Base-by-base conservation (phyloP, 2,797 vertebrate genomes). In the Leptodactylus fallax region DNA sequence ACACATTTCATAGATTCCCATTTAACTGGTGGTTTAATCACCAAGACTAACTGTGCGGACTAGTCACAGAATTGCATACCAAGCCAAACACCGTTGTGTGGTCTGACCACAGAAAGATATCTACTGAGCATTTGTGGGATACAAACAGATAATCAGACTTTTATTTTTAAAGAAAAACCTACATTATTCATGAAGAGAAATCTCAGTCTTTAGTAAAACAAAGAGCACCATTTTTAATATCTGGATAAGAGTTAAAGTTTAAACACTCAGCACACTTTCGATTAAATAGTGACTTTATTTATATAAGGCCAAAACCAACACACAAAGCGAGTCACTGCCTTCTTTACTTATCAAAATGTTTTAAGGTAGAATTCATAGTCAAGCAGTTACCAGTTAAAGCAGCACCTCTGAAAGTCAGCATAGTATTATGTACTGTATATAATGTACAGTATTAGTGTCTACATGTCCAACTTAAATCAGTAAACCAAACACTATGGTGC, bases 211-310 rank as follows among this genome's bases (percentile, higher is more conserved):
- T 36, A 36, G 36, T 36, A 36, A 36, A 36, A 36, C 36, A 36
- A 36, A 55, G 53, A 55, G 11, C 13, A 3, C 2, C 53, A 55
- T 12, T 55, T 55, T n/a, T 63, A 63, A 9, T 7, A 63, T n/a
- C 5, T 10, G 8, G 60, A 9, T 63, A 63, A 17, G 7, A 71
- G 13, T 17, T 45, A 60, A 45, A 58, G 1, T 79, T 23, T 79
- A 45, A 60, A 36, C 13, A 47, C 23, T 17, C 9, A 16, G 49
- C 58, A 82, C 61, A 69, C 13, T 25, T 82, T n/a, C 16, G 80
- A 51, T 65, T 63, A 51, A 63, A 25, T 49, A 67, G 23, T 82
- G 47, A 65, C 80, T 82, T 82, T 82, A 82, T 82, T 82, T 53
- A 67, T 51, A 82, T 67, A 6, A 67, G 63, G 17, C 11, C 63